These are phyloP conservation scores for Rafetus swinhoei DNA, from an alignment of 2,113 vertebrate species.

Conservation along the genomic window DNA sequence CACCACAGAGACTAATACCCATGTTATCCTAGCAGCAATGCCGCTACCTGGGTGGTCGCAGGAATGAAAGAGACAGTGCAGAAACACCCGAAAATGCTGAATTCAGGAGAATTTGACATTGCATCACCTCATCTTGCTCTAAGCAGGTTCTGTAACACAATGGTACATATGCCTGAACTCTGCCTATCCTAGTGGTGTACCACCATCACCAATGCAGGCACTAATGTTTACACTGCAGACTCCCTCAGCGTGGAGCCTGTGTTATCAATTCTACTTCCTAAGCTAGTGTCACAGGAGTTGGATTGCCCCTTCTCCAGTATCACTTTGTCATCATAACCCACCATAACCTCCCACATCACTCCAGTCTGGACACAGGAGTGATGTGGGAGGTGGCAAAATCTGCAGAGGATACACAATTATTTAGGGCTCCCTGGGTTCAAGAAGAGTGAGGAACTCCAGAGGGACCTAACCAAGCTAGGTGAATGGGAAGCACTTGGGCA, in stretches of 20 bases:
- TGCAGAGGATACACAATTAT: accelerated
- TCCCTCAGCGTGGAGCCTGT: background rate
- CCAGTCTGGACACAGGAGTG: background rate
- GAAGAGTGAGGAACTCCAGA: background rate
- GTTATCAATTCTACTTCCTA: accelerated
- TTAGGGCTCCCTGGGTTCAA: background rate
- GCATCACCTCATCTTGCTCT: background rate
- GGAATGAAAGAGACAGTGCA: no score
- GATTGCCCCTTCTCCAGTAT: background rate
- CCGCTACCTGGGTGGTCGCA: background rate
- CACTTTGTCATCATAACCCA: background rate
- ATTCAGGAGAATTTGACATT: background rate
- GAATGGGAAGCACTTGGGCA: background rate
- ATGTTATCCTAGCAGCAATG: background rate
- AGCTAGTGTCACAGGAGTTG: background rate
- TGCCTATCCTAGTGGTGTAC: background rate
- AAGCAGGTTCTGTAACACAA: background rate
- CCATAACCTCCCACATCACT: no score
- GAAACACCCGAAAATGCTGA: background rate
- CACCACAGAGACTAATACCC: background rate
- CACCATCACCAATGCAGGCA: background rate
- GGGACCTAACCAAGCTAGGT: no score
- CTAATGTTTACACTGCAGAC: background rate
- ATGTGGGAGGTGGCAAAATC: background rate
- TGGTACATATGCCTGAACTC: background rate